Evolutionary conservation across 2,888 invertebrate genomes (phyloP).

Genomic region (Carabus problematicus): DNA sequence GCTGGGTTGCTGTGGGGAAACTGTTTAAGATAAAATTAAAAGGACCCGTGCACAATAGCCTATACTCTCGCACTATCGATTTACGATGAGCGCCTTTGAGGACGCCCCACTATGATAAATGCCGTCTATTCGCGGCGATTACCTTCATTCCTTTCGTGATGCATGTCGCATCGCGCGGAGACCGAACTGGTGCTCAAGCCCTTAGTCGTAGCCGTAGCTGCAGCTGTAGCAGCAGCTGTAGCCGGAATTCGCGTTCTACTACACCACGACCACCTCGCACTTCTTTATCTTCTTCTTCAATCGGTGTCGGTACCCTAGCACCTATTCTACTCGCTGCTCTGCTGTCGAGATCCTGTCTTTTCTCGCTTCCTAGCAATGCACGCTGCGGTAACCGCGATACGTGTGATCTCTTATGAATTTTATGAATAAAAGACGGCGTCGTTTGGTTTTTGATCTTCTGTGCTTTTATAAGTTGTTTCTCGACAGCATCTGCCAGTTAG

Average conservation of each 20-base stretch:
- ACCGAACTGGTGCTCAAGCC: slow-evolving; percentile 12
- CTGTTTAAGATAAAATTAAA: slow-evolving; percentile 39
- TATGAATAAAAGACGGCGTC: slow-evolving; percentile 17
- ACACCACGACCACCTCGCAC: slow-evolving; percentile 1
- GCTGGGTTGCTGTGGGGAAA: slow-evolving; percentile 27
- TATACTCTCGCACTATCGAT: slow-evolving; percentile 31
- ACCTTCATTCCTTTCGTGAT: background rate
- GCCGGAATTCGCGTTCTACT: too few species aligned
- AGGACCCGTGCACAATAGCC: slow-evolving; percentile 31
- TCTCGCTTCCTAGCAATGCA: too few species aligned
- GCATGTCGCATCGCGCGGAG: too few species aligned
- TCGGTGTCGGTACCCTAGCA: too few species aligned
- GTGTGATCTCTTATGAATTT: background rate
- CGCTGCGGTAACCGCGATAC: too few species aligned
- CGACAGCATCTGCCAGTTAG: too few species aligned
- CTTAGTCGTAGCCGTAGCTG: background rate
- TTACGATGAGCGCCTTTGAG: slow-evolving; percentile 35
- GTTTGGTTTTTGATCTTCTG: slow-evolving; percentile 22
- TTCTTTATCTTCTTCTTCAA: background rate
- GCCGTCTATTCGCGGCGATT: slow-evolving; percentile 16
- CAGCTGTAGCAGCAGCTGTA: slow-evolving; percentile 3
- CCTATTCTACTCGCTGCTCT: too few species aligned
- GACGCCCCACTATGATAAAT: slow-evolving; percentile 31
- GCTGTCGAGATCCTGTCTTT: too few species aligned
- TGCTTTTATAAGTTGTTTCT: background rate